Evolutionary conservation across 1,140 invertebrate species (phyloP), one percentile per base, ranked within the genome.

Genomic region (Stegodyphus dumicola): DNA sequence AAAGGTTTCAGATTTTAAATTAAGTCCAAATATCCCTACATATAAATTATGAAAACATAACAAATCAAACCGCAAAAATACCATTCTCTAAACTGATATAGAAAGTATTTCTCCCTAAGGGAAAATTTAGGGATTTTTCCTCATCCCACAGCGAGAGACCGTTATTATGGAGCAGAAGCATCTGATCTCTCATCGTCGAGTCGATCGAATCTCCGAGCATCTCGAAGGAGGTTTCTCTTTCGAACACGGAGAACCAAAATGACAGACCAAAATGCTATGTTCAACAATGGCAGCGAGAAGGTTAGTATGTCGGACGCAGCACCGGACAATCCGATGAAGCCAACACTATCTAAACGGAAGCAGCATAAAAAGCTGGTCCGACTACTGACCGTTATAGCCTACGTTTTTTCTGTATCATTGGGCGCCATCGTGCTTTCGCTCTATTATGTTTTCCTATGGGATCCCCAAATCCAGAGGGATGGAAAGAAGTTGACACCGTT

Each of bases 401-500:
- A 99, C 91, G 94, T 99, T 75, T 94, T 99, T 89, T 96, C 96
- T 87, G 97, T 99, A 84, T 99, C 97, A 13, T 92, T 98, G 86
- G 97, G 96, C 0, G 97, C 97, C 6, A 97, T 99, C 87, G 95
- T 98, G 90, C 92, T 99, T 49, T 98, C 96, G 0, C 92, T 98
- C 11, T 99, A 99, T 92, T 99, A 99, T 91, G 95, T 97, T 86
- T 96, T 98, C 90, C 93, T 99, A 86, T 99, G 97, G 97, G 94
- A 97, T 90, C 96, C 96, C 0, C 93, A 93, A 75, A 89, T 92
- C 90, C 67, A 86, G 60, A 88, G 53, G 15, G 80, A 67, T 6
- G 65, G 53, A 0, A 69, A 18, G 48, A 77, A 48, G 2, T n/a
- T 69, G 51, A 56, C n/a, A 7, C 49, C 64, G 2, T n/a, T 76